Conservation (phyloP, 2,797 vertebrate genomes). For the Falco concolor region DNA sequence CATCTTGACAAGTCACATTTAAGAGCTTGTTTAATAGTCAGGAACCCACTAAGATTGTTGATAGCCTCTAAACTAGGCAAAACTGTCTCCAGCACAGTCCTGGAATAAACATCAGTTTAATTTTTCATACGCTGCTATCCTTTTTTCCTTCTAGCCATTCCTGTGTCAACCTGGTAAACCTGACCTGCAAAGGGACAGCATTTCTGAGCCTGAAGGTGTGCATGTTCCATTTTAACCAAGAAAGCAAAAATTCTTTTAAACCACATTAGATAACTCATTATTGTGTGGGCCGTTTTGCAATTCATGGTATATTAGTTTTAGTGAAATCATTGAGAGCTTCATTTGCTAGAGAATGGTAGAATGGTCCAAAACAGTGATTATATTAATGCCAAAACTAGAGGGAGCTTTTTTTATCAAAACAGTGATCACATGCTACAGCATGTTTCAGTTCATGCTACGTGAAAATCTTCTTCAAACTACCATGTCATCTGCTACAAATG, state of each 20-base stretch:
- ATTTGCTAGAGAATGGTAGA: background rate
- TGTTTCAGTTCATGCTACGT: background rate
- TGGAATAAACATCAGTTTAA: background rate
- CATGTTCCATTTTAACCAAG: background rate
- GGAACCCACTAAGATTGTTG: background rate
- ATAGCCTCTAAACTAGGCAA: background rate
- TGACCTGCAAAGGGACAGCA: background rate
- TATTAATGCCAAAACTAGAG: background rate
- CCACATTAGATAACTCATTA: background rate
- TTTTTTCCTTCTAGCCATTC: background rate
- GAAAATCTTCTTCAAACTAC: background rate
- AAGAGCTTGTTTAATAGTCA: background rate
- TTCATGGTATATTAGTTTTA: background rate
- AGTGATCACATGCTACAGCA: background rate
- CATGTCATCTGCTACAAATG: background rate
- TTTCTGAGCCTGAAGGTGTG: background rate
- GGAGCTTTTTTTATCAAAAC: background rate
- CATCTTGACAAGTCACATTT: background rate
- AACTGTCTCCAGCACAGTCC: background rate
- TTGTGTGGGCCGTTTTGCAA: background rate
- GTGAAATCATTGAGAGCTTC: background rate
- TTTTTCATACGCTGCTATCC: background rate
- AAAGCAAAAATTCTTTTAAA: background rate
- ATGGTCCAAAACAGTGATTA: background rate
- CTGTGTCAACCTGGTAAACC: background rate